Conservation (phyloP, 2,888 invertebrate species). For the Panopea generosa region DNA sequence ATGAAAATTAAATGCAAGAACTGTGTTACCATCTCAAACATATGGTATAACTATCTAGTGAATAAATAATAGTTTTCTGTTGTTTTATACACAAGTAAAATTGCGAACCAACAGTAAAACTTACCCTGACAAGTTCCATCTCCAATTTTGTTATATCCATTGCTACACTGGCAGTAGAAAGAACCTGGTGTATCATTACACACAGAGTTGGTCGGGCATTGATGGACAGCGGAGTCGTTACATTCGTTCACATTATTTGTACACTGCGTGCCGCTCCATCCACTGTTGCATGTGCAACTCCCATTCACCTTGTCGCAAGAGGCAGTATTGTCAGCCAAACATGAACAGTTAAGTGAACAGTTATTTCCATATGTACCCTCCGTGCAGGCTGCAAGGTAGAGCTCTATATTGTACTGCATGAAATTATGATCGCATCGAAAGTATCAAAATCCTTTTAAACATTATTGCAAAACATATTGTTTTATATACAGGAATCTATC, state of each 20-base stretch:
- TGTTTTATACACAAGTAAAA: too few species aligned
- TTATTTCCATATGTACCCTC: conserved; percentile 50
- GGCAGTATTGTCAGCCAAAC: conserved; percentile 25
- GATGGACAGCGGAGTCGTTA: not conserved
- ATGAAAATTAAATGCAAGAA: too few species aligned
- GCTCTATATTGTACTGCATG: too few species aligned
- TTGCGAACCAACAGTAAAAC: too few species aligned
- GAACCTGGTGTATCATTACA: conserved; percentile 29
- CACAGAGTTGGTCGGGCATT: conserved; percentile 39
- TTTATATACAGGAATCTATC: not conserved
- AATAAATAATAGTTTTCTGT: too few species aligned
- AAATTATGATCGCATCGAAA: too few species aligned
- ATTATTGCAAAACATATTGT: too few species aligned
- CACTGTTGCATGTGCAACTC: conserved; percentile 37
- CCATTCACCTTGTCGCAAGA: conserved; percentile 28
- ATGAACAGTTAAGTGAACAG: conserved; percentile 37
- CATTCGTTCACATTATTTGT: conserved; percentile 36
- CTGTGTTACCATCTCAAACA: too few species aligned
- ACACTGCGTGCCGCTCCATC: conserved; percentile 36
- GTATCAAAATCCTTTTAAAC: too few species aligned
- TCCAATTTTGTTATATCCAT: conserved; percentile 2
- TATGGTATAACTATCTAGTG: too few species aligned
- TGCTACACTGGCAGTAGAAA: conserved; percentile 11
- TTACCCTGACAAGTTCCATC: conserved; percentile 13
- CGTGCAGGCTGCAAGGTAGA: conserved; percentile 37